phyloP scores from a whole-genome alignment of 2,888 invertebrate genomes.

The Drosophila flavopinicola region DNA sequence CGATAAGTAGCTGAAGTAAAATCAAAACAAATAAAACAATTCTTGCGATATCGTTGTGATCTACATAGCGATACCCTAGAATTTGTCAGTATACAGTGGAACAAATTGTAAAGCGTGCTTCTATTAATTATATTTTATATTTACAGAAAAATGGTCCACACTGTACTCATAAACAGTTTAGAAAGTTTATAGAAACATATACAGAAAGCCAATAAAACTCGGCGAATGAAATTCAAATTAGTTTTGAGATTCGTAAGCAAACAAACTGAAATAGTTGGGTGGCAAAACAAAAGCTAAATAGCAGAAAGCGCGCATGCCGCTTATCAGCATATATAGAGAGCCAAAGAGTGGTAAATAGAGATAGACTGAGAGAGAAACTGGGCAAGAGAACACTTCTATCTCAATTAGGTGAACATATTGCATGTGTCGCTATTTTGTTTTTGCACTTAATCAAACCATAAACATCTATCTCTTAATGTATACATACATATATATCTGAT shows the following conservation, averaged over 20 bases:
- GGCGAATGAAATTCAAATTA: conserved; percentile 9
- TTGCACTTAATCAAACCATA: conserved; percentile 46
- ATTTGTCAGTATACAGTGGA: background rate
- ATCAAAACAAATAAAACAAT: conserved; percentile 8
- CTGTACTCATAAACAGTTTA: too few relatives aligned
- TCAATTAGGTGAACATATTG: conserved; percentile 34
- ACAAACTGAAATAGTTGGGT: conserved; percentile 26
- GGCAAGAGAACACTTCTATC: conserved; percentile 13
- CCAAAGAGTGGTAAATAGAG: conserved; percentile 30
- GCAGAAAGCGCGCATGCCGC: conserved; percentile 43
- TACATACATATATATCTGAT: conserved; percentile 12
- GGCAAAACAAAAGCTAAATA: conserved; percentile 40
- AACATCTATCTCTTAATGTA: conserved; percentile 43
- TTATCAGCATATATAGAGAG: conserved; percentile 45
- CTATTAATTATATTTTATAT: too few relatives aligned
- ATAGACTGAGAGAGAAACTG: background rate
- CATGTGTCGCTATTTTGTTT: conserved; percentile 14
- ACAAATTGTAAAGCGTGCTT: background rate
- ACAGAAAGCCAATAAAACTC: background rate
- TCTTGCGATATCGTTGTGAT: background rate
- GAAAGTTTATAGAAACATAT: conserved; percentile 9
- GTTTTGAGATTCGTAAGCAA: conserved; percentile 2
- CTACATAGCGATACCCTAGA: conserved; percentile 10
- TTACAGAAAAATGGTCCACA: too few relatives aligned
- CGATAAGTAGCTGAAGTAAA: background rate